A percentile compares a stretch with the other conserved stretches of the same genome.
Evolutionary conservation across 2,113 vertebrate genomes (phyloP).

Genomic region (Siphamia tubifer): DNA sequence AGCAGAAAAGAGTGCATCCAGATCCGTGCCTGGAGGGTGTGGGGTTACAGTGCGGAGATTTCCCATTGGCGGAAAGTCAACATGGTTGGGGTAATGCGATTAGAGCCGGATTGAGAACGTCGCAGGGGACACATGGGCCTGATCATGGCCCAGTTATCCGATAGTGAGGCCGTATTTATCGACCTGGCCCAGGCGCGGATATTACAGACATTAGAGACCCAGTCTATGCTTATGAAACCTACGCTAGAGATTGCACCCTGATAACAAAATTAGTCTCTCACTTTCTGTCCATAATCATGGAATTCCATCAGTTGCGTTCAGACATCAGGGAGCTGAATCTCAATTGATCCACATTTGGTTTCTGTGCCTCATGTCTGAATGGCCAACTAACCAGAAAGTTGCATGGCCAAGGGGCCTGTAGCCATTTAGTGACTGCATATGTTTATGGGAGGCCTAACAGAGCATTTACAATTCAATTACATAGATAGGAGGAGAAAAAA

Average conservation of each 20-base stretch:
- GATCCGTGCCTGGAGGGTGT: slow-evolving; percentile 69
- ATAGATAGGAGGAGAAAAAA: slow-evolving; percentile 67
- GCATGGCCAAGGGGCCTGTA: slow-evolving; percentile 40
- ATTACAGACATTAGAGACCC: slow-evolving; percentile 73
- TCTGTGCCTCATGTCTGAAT: slow-evolving; percentile 30
- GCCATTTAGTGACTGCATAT: slow-evolving; percentile 69
- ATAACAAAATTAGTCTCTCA: slow-evolving; percentile 75
- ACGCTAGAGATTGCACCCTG: slow-evolving; percentile 58
- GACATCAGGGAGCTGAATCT: slow-evolving; percentile 71
- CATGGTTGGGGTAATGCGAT: slow-evolving; percentile 81
- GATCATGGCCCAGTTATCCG: slow-evolving; percentile 79
- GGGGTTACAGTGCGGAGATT: slow-evolving; percentile 81
- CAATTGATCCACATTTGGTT: slow-evolving; percentile 60
- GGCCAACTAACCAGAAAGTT: slow-evolving; percentile 68
- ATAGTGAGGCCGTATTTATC: slow-evolving; percentile 78
- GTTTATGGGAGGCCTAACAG: slow-evolving; percentile 73
- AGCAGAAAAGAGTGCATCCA: slow-evolving; percentile 58
- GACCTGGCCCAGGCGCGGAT: slow-evolving; percentile 64
- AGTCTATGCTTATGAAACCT: slow-evolving; percentile 69
- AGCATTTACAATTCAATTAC: slow-evolving; percentile 83
- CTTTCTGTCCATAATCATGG: slow-evolving; percentile 67
- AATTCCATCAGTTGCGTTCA: slow-evolving; percentile 73
- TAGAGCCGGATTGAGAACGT: slow-evolving; percentile 75
- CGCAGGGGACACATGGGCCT: slow-evolving; percentile 80
- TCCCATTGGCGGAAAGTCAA: slow-evolving; percentile 82